Conservation (phyloP, 2,113 vertebrate species). For the Copsychus sechellarum region DNA sequence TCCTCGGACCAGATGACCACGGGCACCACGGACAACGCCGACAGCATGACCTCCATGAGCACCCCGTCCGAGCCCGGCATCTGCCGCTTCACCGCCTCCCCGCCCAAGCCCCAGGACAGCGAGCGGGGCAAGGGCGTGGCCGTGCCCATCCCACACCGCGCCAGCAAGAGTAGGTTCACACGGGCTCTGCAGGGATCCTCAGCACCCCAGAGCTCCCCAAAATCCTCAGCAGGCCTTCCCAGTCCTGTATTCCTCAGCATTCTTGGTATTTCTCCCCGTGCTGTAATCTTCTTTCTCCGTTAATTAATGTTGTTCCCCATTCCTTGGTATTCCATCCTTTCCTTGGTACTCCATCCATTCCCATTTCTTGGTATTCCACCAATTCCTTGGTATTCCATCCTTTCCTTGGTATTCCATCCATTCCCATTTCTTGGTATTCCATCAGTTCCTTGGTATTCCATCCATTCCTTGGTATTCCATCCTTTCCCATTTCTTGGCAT, state of each 20-base stretch:
- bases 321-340: not conserved
- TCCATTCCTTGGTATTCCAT: not conserved
- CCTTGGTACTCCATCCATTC: not conserved
- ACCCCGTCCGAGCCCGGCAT: conserved; percentile 84
- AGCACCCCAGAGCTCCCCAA: not conserved
- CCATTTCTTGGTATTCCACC: too few species aligned
- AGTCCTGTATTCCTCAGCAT: not conserved
- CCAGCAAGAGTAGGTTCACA: conserved; percentile 85
- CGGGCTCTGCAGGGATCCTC: rapidly evolving
- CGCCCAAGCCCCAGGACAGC: conserved; percentile 84
- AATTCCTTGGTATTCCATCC: too few species aligned
- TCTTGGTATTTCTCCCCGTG: not conserved
- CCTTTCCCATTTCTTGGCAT: too few species aligned
- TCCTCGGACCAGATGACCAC: conserved; percentile 98
- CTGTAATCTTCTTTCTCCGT: rapidly evolving
- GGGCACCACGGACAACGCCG: conserved; percentile 91
- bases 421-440: not conserved
- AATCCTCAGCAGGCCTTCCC: not conserved
- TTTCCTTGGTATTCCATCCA: not conserved
- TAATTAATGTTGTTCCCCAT: not conserved
- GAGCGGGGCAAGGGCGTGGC: conserved; percentile 94
- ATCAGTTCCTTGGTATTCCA: too few species aligned
- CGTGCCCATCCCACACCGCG: conserved; percentile 95
- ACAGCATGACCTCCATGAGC: conserved; percentile 97
- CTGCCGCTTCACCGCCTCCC: conserved; percentile 85